Evolutionary conservation across 2,113 vertebrate genomes (phyloP).

Genomic region (Nyctereutes procyonoides): DNA sequence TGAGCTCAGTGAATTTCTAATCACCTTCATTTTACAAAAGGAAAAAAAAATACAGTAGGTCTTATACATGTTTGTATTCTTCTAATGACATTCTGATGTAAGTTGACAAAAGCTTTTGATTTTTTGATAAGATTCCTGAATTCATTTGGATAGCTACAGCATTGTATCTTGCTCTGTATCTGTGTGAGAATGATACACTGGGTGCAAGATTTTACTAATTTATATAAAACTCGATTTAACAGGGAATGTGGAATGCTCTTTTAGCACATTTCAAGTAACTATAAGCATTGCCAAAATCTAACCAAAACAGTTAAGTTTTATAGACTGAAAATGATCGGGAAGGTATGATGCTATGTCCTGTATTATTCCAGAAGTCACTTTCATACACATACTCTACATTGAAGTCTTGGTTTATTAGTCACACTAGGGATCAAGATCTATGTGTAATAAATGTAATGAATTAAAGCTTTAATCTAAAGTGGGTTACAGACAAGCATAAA

Average conservation of each 20-base stretch:
- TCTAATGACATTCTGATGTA: background rate
- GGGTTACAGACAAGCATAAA: background rate
- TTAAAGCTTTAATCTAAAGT: conserved; percentile 1
- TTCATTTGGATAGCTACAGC: conserved; percentile 67
- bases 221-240: conserved; percentile 3
- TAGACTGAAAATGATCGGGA: background rate
- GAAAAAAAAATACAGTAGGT: conserved; percentile 63
- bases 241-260: background rate
- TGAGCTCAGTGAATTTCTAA: conserved; percentile 58
- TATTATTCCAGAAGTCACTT: background rate
- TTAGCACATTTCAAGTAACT: background rate
- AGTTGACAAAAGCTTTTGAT: conserved; percentile 56
- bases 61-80: background rate
- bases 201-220: conserved; percentile 68
- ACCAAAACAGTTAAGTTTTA: background rate
- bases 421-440: background rate
- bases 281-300: background rate
- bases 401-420: background rate
- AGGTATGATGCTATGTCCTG: background rate
- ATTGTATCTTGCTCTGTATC: conserved; percentile 61
- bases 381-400: background rate
- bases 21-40: conserved; percentile 55
- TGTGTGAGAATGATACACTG: conserved; percentile 67
- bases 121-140: conserved; percentile 77
- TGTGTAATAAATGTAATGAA: background rate